Evolutionary conservation across 2,888 invertebrate species (phyloP).

Genomic region (Nemoura dubitans): DNA sequence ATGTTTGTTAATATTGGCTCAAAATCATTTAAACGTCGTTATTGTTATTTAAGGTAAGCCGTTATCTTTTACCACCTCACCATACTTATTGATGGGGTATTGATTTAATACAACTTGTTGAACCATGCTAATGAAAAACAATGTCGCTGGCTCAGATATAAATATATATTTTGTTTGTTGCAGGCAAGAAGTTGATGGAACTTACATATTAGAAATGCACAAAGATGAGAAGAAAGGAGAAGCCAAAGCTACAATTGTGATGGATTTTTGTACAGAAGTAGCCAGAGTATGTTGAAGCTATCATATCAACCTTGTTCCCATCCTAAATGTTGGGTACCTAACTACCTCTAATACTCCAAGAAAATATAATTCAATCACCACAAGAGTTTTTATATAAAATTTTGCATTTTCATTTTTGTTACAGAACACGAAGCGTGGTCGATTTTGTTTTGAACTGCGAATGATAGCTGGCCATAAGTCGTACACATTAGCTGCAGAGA

Average conservation of each 20-base stretch:
- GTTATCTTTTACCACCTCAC: neutral
- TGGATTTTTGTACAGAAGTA: conserved; percentile 93
- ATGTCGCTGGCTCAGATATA: no score
- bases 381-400: no score
- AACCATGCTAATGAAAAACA: neutral
- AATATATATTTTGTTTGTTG: conserved; percentile 38
- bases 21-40: conserved; percentile 90
- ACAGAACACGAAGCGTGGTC: conserved; percentile 84
- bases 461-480: conserved; percentile 88
- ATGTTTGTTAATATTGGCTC: conserved; percentile 92
- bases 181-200: conserved; percentile 88
- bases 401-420: conserved; percentile 50
- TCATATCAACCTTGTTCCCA: no score
- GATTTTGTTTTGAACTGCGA: conserved; percentile 86
- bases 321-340: no score
- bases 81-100: neutral
- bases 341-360: no score
- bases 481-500: conserved; percentile 86
- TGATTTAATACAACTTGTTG: neutral
- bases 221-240: conserved; percentile 94
- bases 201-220: conserved; percentile 89
- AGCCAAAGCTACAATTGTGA: conserved; percentile 89
- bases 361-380: no score
- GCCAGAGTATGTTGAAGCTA: conserved; percentile 76
- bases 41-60: conserved; percentile 76